phyloP scores from a whole-genome alignment of 2,888 invertebrate genomes.

The Himalopsyche tibetana region DNA sequence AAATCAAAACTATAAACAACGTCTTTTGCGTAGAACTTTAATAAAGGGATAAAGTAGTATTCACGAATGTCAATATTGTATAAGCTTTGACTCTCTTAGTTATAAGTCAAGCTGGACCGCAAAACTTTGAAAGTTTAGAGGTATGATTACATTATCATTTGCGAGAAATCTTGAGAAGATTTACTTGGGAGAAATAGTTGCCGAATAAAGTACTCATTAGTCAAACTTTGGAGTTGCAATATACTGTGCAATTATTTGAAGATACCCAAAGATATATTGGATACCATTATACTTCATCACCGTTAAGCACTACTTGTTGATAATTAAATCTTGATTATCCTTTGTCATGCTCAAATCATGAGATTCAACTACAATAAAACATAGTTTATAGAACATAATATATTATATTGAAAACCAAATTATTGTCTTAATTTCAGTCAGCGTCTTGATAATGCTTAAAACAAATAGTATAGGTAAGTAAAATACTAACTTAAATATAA shows the following conservation, averaged over 20 bases:
- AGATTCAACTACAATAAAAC: no score
- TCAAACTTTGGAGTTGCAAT: neutral
- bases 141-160: constrained; percentile 30
- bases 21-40: neutral
- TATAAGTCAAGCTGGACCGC: constrained; percentile 13
- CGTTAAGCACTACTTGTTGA: neutral
- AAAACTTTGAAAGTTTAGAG: constrained; percentile 24
- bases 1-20: no score
- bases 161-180: neutral
- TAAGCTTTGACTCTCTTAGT: neutral
- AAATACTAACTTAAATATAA: no score
- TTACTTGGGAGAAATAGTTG: neutral
- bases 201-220: constrained; percentile 20
- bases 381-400: no score
- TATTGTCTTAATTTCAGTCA: no score
- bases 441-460: no score
- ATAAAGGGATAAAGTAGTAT: neutral
- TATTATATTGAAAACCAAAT: no score
- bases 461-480: no score
- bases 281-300: neutral
- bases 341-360: no score
- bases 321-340: no score
- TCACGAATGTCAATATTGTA: constrained; percentile 15
- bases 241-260: neutral
- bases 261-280: neutral